Evolutionary conservation across 2,888 invertebrate genomes (phyloP), one percentile per base, ranked within the genome.

Genomic region (Phoronis australis): DNA sequence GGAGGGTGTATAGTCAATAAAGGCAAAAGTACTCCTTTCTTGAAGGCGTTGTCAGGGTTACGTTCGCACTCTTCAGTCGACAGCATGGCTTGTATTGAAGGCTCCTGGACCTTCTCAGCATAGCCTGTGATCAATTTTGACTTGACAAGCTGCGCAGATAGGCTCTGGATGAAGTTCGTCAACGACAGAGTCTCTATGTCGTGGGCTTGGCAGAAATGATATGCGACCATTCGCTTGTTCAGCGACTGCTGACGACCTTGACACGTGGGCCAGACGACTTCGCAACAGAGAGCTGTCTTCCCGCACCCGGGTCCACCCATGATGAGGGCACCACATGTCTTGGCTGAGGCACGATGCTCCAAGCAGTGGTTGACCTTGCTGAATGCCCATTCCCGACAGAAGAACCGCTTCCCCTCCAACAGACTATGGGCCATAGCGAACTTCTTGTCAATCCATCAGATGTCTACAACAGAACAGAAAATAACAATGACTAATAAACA

Each of bases 341-440:
- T 72, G 47, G 78, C 69, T 5, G 72, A 66, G 3, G 88, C 86
- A 52, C 93, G 80, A 77, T 91, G 90, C 69, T 96, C 94, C 62
- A 96, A 76, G 62, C 92, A 93, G 65, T 94, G 87, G 1, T 87
- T 87, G 31, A 96, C 83, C 79, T 96, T 95, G 78, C 90, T 88
- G 66, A 95, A 90, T 4, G 90, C 91, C 95, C 95, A 96, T 78
- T 96, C 95, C 6, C 95, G 84, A 72, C 91, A 90, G 80, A 87
- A 90, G 80, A 92, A 91, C 6, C 64, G 62, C 55, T 68, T 70
- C 24, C 64, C 66, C 54, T 66, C 61, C 43, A 73, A 54, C 46
- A 73, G 56, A 48, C 71, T 67, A 37, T 65, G 62, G 24, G 70
- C 64, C 73, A 73, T 75, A 31, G 48, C 57, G 49, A 23, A 9